Base-by-base conservation (phyloP, 2,113 vertebrate genomes). In the Donacobius atricapilla region DNA sequence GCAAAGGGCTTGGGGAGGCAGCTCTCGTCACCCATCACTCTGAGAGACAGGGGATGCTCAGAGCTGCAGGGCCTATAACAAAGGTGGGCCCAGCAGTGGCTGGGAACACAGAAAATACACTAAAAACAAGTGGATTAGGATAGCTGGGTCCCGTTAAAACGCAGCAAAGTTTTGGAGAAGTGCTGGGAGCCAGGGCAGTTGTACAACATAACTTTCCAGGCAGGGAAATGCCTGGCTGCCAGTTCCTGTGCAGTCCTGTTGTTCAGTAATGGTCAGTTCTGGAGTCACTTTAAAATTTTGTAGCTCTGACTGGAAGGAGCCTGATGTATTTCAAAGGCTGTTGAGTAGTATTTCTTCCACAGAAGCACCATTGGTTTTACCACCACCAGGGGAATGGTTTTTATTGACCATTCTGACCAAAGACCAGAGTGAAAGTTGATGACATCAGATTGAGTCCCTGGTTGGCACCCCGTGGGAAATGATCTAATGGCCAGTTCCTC, bases 11-110 rank as follows among this genome's bases (percentile, higher is more conserved):
- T 4, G 5, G 31, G 4, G 28, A 5, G 40, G 39, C 20, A 44
- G 76, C 61, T n/a, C 5, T 42, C 2, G 16, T 1, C 45, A 27
- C 23, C 23, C 11, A 4, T 2, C 18, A 1, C 31, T 5, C n/a
- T 5, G 40, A 53, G 57, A 39, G 11, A 1, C 35, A 17, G 56
- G 61, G 48, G 42, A 16, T 5, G 9, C 18, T 16, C 35, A 5
- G 25, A 28, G 9, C 37, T 5, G 51, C 66, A 12, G 57, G 35
- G 22, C 30, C 33, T 1, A 1, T 2, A 3, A 2, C 50, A 19
- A 15, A 5, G 35, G 16, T 2, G 31, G 69, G 81, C 37, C 61
- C 64, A 7, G 35, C 70, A n/a, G 20, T 0, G 65, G 2, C 51
- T 13, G 57, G 35, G 40, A 47, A 30, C 30, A 48, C 31, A 27